Evolutionary conservation across 2,797 vertebrate species (phyloP), one percentile per base, ranked within the genome.

Genomic region (Phyllotis vaccarum): DNA sequence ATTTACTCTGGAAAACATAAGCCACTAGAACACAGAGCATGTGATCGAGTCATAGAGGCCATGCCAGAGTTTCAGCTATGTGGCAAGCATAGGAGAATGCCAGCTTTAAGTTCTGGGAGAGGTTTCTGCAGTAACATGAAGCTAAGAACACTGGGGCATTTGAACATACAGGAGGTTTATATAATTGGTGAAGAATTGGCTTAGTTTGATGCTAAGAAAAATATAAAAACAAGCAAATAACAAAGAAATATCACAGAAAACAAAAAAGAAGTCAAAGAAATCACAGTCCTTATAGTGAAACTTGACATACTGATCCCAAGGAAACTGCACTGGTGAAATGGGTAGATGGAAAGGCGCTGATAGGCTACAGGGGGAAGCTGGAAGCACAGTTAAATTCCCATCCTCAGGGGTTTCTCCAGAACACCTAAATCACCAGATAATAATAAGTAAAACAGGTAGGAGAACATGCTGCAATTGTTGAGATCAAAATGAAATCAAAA

Each of bases 1-100:
- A 78, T 86, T 93, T 93, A 86, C 89, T 89, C 56, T 75, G 80
- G 85, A 95, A 96, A 85, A 75, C 60, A 82, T 14, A 95, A 94
- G 43, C 52, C 87, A 85, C 34, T 52, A 83, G 82, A 58, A 93
- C 83, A 72, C 6, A 12, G 80, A 68, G 54, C 87, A 89, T 9
- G 49, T 75, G 52, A 54, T 0, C 46, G 54, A 72, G 58, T 85
- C 72, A 11, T 2, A 49, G 68, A 43, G 43, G 70, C 66, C 56
- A n/a, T 3, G 24, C 52, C 4, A n/a, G 54, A 75, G 43, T 70
- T 12, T 74, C 6, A 34, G 40, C n/a, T 54, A 22, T 13, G 34
- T 12, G 87, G 27, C 60, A 82, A 85, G 60, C 72, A 27, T 49
- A 2, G 16, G 66, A 78, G 68, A 22, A 56, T 74, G 21, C 40